phyloP scores from a whole-genome alignment of 1,140 invertebrate species.

The Drosophila punjabiensis region DNA sequence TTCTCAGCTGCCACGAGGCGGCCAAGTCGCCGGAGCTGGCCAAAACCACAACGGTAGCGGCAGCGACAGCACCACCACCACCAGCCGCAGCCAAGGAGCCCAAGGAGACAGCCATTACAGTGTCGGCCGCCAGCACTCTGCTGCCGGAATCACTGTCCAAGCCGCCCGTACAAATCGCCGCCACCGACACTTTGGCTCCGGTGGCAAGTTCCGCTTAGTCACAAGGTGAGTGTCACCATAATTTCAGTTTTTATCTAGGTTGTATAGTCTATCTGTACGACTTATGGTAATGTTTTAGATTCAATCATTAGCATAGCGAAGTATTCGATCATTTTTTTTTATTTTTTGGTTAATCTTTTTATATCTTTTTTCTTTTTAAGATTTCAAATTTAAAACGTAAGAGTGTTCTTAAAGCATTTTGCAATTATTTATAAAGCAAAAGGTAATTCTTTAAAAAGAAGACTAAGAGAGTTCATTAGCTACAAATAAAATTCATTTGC shows the following conservation, averaged over 20 bases:
- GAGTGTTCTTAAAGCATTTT: too few species aligned
- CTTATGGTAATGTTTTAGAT: not conserved
- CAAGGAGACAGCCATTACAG: slow-evolving; percentile 43
- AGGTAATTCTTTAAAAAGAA: too few species aligned
- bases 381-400: too few species aligned
- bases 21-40: slow-evolving; percentile 57
- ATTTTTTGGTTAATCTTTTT: too few species aligned
- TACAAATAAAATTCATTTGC: too few species aligned
- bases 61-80: not conserved
- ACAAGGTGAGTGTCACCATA: slow-evolving; percentile 63
- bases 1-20: slow-evolving; percentile 14
- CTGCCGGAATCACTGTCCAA: slow-evolving; percentile 53
- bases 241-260: not conserved
- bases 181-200: slow-evolving; percentile 69
- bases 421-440: too few species aligned
- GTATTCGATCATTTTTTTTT: too few species aligned
- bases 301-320: not conserved
- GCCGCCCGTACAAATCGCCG: slow-evolving; percentile 74
- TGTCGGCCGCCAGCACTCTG: slow-evolving; percentile 52
- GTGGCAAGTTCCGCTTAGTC: slow-evolving; percentile 82
- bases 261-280: not conserved
- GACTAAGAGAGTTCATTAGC: too few species aligned
- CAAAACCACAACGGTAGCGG: slow-evolving; percentile 35
- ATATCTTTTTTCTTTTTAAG: too few species aligned
- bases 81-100: slow-evolving; percentile 2